Evolutionary conservation across 1,140 invertebrate genomes (phyloP).

Genomic region (Neodiprion fabricii): DNA sequence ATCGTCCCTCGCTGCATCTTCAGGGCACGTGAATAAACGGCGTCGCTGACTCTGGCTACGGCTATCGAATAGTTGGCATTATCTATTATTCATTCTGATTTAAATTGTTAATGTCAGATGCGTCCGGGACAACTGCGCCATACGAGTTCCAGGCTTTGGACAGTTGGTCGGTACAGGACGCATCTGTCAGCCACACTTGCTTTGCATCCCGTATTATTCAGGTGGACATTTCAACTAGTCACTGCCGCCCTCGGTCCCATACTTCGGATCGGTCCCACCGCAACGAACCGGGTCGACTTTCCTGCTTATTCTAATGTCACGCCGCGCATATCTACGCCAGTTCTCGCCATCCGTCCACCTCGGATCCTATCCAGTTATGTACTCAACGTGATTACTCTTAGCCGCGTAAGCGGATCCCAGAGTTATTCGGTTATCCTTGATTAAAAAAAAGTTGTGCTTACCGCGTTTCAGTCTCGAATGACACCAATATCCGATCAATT

Average conservation of each 20-base stretch:
- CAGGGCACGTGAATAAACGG: too few species aligned
- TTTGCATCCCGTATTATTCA: conserved; percentile 10
- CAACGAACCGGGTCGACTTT: background rate
- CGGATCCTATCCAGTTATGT: background rate
- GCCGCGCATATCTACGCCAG: background rate
- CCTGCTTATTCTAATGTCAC: conserved; percentile 3
- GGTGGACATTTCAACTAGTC: conserved; percentile 6
- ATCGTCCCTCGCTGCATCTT: too few species aligned
- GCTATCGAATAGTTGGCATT: conserved; percentile 13
- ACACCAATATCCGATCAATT: too few species aligned
- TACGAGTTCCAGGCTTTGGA: background rate
- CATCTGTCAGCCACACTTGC: conserved; percentile 11
- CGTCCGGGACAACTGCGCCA: conserved; percentile 5
- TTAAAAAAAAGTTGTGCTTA: too few species aligned
- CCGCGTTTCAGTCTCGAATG: too few species aligned
- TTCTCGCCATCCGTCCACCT: background rate
- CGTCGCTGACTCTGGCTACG: background rate
- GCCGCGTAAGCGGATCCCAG: background rate
- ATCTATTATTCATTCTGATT: conserved; percentile 20
- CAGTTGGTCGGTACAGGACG: conserved; percentile 8
- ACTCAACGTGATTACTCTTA: background rate
- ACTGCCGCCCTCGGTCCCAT: background rate
- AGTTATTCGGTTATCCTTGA: too few species aligned
- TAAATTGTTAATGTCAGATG: conserved; percentile 18
- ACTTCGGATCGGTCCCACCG: background rate